These are phyloP conservation scores for Pipistrellus pygmaeus DNA, from an alignment of 2,797 vertebrate genomes.

Conservation along the genomic window DNA sequence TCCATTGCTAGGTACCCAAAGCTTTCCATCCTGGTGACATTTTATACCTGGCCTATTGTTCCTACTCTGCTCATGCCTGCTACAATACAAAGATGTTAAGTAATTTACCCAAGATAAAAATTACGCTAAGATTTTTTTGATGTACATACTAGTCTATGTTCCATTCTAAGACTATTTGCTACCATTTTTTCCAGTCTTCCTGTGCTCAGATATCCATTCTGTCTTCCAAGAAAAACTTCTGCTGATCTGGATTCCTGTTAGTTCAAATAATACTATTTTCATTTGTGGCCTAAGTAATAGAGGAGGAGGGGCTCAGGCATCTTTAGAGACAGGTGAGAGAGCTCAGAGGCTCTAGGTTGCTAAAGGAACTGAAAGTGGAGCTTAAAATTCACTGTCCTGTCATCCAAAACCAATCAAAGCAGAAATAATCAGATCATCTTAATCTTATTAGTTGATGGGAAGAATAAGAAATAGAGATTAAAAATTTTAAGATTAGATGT, in stretches of 20 bases:
- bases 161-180: neutral
- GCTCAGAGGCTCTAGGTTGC: neutral
- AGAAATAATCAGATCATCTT: neutral
- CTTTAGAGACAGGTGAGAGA: neutral
- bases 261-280: neutral
- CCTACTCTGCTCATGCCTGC: neutral
- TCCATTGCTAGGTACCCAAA: neutral
- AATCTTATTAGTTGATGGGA: neutral
- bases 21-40: neutral
- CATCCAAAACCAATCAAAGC: neutral
- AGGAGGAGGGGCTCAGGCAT: neutral
- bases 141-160: neutral
- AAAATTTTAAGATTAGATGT: neutral
- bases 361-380: constrained; percentile 4
- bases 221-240: neutral
- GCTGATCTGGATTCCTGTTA: neutral
- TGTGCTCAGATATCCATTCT: neutral
- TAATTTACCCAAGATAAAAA: neutral
- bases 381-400: neutral
- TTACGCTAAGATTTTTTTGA: neutral
- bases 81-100: neutral
- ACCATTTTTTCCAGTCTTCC: neutral
- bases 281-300: neutral
- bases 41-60: neutral
- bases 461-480: neutral